Evolutionary conservation across 2,797 vertebrate species (phyloP), one percentile per base, ranked within the genome.

Genomic region (Sebastiscus albofasciatus): DNA sequence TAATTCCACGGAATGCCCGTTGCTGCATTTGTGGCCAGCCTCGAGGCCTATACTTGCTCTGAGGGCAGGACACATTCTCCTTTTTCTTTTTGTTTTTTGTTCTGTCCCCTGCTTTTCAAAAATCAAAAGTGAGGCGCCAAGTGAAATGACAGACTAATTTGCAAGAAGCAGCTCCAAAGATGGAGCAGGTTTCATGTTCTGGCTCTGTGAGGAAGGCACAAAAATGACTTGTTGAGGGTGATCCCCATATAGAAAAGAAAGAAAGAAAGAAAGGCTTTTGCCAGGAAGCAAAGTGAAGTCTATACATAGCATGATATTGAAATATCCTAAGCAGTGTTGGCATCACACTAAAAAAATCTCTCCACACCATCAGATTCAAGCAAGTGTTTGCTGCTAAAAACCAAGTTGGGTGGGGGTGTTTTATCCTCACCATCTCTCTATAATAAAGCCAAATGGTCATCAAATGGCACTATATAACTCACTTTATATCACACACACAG

Each of bases 1-100:
- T 88, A 84, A 90, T 85, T 88, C 92, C 56, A 39, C 65, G 71
- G 79, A 87, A 84, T 75, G 85, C 72, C 73, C 54, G 65, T 42
- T 42, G 39, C 55, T 65, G 74, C 71, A 29, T 89, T 66, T 72
- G 80, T 8, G 74, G 87, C 76, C 54, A 42, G 66, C 75, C 36
- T 42, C 14, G 12, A 74, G 86, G 87, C 80, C 84, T 84, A 9
- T 10, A 78, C 81, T 78, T 31, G 64, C 74, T 81, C 52, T 3
- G 52, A 68, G 83, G 55, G 55, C 49, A 66, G 77, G 73, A 83
- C 42, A 14, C 46, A 3, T 20, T 52, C 20, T 52, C 49, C 49
- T n/a, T 68, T 58, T n/a, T 31, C 33, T 18, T 22, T 20, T 20
- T 42, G 26, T 42, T 16, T 58, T 72, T 13, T 49, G 9, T 59